Percentiles rank a stretch among this genome's conserved stretches.
Evolutionary conservation across 1,140 invertebrate genomes (phyloP).

Genomic region (Leptinotarsa lineolata): DNA sequence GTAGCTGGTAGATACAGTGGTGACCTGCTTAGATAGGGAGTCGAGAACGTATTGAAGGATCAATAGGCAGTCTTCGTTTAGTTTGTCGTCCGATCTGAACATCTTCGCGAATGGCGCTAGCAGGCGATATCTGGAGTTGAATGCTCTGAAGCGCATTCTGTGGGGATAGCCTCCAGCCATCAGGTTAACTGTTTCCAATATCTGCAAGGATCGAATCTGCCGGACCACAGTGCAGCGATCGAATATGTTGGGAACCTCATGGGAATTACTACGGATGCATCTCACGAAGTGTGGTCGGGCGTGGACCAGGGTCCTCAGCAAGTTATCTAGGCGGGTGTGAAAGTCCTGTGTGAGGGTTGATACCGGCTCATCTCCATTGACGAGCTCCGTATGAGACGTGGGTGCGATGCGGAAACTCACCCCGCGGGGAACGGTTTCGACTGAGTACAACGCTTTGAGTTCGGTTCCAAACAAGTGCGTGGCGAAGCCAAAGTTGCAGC

Average conservation of each 20-base stretch:
- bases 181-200: constrained; percentile 92
- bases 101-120: constrained; percentile 78
- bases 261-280: constrained; percentile 84
- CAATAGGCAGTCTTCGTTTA: constrained; percentile 77
- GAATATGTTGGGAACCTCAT: constrained; percentile 77
- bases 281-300: constrained; percentile 92
- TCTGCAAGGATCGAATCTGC: constrained; percentile 87
- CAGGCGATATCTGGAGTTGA: constrained; percentile 82
- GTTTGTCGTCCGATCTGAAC: constrained; percentile 77
- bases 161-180: constrained; percentile 94
- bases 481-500: constrained; percentile 93
- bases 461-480: constrained; percentile 93
- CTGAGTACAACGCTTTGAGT: constrained; percentile 81
- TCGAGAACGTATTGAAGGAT: constrained; percentile 71
- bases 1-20: constrained; percentile 75
- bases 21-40: constrained; percentile 57
- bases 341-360: constrained; percentile 94
- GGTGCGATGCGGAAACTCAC: constrained; percentile 88
- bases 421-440: constrained; percentile 80
- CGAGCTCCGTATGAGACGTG: constrained; percentile 84
- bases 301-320: constrained; percentile 87
- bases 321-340: constrained; percentile 88
- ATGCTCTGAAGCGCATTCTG: constrained; percentile 93
- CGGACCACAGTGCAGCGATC: constrained; percentile 79
- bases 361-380: constrained; percentile 86